Evolutionary conservation across 2,797 vertebrate species (phyloP), one percentile per base, ranked within the genome.

Genomic region (Anguilla anguilla): DNA sequence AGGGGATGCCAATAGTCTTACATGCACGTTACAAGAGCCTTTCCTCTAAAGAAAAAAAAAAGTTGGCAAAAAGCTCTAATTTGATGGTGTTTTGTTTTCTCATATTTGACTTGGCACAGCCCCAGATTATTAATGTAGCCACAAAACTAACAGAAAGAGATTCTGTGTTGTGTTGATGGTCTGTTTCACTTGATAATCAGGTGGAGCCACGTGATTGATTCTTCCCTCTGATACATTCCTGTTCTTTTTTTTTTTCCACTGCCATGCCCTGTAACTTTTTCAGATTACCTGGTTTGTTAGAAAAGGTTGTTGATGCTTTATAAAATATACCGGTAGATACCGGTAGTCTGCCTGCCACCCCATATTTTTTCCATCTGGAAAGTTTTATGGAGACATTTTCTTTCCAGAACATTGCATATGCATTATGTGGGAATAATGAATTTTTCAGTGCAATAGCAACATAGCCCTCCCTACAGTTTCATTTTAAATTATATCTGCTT

Each of bases 151-250:
- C 88, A 90, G 91, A 92, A 89, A 91, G 90, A 92, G 89, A 90
- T 90, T 91, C 90, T 84, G 87, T 85, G 91, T 92, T 87, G 92
- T 85, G 93, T 95, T 96, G 96, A 96, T 96, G 95, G 96, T 96
- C 95, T 89, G 86, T 91, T 96, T 96, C 95, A 96, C 94, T 91
- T 92, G 90, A 91, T 95, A 96, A 96, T 96, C 94, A 96, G 92
- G 90, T 94, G 90, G 89, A 87, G 84, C 88, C 90, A 90, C 87
- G 90, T 90, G 91, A 93, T 91, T 93, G 93, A 93, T 94, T 92
- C 88, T 86, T 88, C 89, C 88, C 81, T 87, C 89, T 89, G 90
- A 88, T 90, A 86, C 88, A 88, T 86, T 84, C 82, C 39, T 28
- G 7, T 64, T 17, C 22, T 85, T 57, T 28, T 51, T 28, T 28